Base-by-base conservation (phyloP, 2,888 invertebrate species). In the Cantharis flavilabris region DNA sequence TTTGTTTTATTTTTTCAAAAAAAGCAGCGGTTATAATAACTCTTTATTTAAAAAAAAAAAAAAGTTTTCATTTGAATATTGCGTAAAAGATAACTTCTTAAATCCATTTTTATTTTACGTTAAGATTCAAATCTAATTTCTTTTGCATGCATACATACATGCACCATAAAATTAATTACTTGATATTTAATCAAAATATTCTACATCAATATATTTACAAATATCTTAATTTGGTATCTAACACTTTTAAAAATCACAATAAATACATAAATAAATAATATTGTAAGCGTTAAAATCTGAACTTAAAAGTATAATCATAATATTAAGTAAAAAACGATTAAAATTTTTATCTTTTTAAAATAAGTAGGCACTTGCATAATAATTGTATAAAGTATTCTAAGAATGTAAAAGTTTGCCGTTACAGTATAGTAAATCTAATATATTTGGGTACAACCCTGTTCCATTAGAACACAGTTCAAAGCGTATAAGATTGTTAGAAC, bases 401-500 rank as follows among this genome's bases (percentile, higher is more conserved):
- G 23, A 71, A 76, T 72, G 72, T 72, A 72, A 70, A 75, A 75
- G 73, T 75, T 74, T 78, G 69, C 76, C 63, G 71, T 72, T 75
- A 72, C 70, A 72, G 76, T 74, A 67, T 75, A 73, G 69, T 70
- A 71, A 63, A 75, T 78, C 73, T 78, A 80, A 78, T 74, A 23
- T 67, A 23, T 67, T 23, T 76, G 75, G 78, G 76, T 74, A 70
- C 78, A 80, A 80, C 80, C 80, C 80, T 80, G 78, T 80, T 71
- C 75, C 72, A 76, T 80, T 69, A 79, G 79, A 80, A 80, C 79
- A 79, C 80, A 80, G 80, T 73, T 80, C 74, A 71, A 80, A 80
- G 80, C 80, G 79, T 80, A 80, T 79, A 73, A 77, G 79, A 76
- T 79, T 76, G 69, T 75, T 77, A 70, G 63, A 71, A 76, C 26